Base-by-base conservation (phyloP, 2,113 vertebrate genomes). In the Sinocyclocheilus anophthalmus region DNA sequence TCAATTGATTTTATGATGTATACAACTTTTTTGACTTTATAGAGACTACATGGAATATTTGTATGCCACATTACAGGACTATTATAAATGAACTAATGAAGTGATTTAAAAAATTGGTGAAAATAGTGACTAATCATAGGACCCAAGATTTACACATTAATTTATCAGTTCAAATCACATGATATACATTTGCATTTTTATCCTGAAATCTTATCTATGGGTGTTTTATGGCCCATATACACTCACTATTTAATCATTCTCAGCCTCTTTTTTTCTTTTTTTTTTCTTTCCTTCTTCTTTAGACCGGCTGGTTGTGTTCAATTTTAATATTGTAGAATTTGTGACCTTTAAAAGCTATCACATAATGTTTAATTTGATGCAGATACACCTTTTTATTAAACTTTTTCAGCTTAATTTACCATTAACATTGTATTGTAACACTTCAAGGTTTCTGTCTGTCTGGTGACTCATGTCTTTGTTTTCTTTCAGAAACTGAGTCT, bases 401-500 rank as follows among this genome's bases (percentile, higher is more conserved):
- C 53, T 57, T 22, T 57, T 0, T 59, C 20, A 59, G 57, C 69
- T 22, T 72, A 39, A 3, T 22, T 72, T n/a, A 22, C 3, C 18
- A 11, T 20, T 7, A 37, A 3, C 16, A 3, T 22, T 72, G 16
- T 39, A 5, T 20, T 22, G 37, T 72, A 72, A 22, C 9, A 1
- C 37, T 72, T 72, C 33, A 22, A 12, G 37, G 33, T 77, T 24
- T 77, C 24, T 76, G 13, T 50, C 42, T 67, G 63, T 67, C 63
- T 24, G 42, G 2, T 53, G 76, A 77, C 16, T 87, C 14, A 26
- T 78, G 50, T 89, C 30, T 50, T 76, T 86, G 6, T 85, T 89
- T 78, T 88, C 90, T 89, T 86, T 48, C 94, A 99, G 98, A 96
- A 92, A 99, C 90, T 99, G 89, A 92, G 70, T 93, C 95, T 12